Percentiles rank a stretch among this genome's conserved stretches.
Conservation (phyloP, 2,888 invertebrate species). For the Sthenelais limicola region DNA sequence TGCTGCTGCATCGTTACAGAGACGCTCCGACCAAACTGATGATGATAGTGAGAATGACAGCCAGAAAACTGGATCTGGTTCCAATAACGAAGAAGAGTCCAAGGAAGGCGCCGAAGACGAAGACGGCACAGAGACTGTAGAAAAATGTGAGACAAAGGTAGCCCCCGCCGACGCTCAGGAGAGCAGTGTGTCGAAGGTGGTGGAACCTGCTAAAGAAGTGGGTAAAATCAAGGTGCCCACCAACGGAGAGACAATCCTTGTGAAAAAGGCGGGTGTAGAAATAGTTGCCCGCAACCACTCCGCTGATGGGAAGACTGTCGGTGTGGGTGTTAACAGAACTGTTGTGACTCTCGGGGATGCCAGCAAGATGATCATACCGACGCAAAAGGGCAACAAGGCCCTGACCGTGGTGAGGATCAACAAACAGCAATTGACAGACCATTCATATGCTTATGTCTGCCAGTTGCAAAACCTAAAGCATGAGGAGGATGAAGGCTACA, state of each 20-base stretch:
- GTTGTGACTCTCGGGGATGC: not conserved
- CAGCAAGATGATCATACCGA: not conserved
- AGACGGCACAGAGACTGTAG: not conserved
- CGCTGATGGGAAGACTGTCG: no score
- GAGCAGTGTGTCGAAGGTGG: no score
- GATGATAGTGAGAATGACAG: conserved; percentile 28
- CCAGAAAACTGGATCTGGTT: conserved; percentile 19
- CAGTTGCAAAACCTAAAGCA: conserved; percentile 40
- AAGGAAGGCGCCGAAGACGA: conserved; percentile 23
- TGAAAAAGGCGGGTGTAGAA: not conserved
- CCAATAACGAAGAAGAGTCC: conserved; percentile 10
- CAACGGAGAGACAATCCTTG: no score
- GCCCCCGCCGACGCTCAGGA: no score
- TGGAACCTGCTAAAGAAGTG: no score
- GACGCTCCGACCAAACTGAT: conserved; percentile 16
- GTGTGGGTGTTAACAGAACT: not conserved
- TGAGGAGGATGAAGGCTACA: conserved; percentile 55
- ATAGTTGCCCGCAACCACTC: not conserved
- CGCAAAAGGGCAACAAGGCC: not conserved
- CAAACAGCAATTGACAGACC: conserved; percentile 36
- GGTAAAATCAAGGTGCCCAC: no score
- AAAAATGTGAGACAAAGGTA: no score
- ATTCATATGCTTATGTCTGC: conserved; percentile 41
- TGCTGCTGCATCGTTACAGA: conserved; percentile 38
- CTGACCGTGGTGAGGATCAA: not conserved